Conservation (phyloP, 2,797 vertebrate genomes). For the Falco berigora region DNA sequence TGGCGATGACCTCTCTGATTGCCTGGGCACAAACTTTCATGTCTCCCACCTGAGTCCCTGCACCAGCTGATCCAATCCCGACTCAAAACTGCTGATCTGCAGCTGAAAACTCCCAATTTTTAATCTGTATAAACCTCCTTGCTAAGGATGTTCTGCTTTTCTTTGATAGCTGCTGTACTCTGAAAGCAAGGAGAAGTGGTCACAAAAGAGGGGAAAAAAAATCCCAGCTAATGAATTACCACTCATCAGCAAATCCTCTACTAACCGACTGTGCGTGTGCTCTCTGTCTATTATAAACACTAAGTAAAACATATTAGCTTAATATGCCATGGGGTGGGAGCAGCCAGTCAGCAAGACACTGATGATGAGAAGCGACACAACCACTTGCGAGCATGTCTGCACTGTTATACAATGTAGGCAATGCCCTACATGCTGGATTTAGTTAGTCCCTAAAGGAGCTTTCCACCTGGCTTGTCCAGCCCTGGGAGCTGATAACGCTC, state of each 20-base stretch:
- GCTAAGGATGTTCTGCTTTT: background rate
- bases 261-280: background rate
- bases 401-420: background rate
- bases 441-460: fast-evolving
- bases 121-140: background rate
- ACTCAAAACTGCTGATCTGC: background rate
- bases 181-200: background rate
- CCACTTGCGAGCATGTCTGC: background rate
- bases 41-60: background rate
- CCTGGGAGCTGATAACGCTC: background rate
- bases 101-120: background rate
- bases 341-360: background rate
- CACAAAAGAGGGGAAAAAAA: background rate
- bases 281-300: background rate
- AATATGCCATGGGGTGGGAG: background rate
- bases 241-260: constrained; percentile 18
- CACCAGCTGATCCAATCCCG: fast-evolving
- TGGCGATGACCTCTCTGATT: background rate
- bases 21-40: background rate
- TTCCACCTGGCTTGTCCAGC: background rate
- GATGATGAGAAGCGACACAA: background rate
- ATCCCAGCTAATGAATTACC: background rate
- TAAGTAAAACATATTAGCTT: background rate
- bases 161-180: background rate
- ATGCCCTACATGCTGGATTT: background rate